Conservation (phyloP, 2,888 invertebrate genomes). For the Tetheella fluctuosa region DNA sequence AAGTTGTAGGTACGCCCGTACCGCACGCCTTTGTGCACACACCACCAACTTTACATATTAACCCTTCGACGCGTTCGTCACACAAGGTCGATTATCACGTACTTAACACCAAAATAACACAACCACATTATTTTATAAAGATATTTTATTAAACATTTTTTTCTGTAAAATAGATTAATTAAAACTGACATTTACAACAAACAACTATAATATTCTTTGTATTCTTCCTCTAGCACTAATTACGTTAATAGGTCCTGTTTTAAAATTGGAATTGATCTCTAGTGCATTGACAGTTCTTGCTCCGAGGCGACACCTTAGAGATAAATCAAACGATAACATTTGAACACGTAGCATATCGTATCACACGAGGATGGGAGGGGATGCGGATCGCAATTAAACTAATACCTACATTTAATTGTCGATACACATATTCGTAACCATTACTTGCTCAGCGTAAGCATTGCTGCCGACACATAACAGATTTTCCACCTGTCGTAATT, state of each 20-base stretch:
- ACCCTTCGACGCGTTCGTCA: constrained; percentile 31
- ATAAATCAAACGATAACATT: constrained; percentile 55
- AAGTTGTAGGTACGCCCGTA: constrained; percentile 31
- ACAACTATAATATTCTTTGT: constrained; percentile 83
- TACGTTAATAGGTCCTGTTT: constrained; percentile 74
- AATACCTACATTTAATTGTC: constrained; percentile 55
- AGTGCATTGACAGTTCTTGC: constrained; percentile 51
- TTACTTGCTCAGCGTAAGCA: constrained; percentile 19
- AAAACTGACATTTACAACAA: constrained; percentile 84
- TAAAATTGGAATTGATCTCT: constrained; percentile 60
- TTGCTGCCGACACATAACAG: background rate
- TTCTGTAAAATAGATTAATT: constrained; percentile 83
- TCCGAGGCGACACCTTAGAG: constrained; percentile 42
- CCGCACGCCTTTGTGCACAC: constrained; percentile 38
- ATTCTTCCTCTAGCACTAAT: constrained; percentile 73
- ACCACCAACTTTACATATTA: constrained; percentile 37
- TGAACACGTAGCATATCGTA: constrained; percentile 69
- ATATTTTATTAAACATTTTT: constrained; percentile 83
- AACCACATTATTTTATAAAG: constrained; percentile 70
- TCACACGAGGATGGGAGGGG: constrained; percentile 69
- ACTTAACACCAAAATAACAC: constrained; percentile 46
- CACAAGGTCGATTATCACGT: constrained; percentile 24
- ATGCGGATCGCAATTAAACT: constrained; percentile 50
- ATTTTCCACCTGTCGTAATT: constrained; percentile 9
- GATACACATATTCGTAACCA: constrained; percentile 54